Evolutionary conservation across 2,888 invertebrate species (phyloP).

Genomic region (Drosophila kuntzei): DNA sequence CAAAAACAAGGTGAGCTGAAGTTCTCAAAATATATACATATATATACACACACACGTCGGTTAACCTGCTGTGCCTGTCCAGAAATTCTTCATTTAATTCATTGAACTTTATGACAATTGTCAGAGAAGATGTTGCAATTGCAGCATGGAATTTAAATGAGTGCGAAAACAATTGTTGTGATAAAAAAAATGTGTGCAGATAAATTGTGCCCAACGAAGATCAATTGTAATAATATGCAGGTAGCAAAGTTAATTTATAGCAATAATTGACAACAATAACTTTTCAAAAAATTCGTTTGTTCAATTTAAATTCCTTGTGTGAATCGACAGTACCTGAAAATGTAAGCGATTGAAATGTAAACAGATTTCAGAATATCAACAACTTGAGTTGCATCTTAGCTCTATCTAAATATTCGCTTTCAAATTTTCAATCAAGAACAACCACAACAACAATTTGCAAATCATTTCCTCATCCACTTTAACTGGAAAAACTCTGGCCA

Average conservation of each 20-base stretch:
- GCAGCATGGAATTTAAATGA: constrained; percentile 68
- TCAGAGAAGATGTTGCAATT: constrained; percentile 13
- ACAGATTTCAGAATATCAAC: not conserved
- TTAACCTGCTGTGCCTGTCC: not conserved
- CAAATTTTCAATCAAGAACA: constrained; percentile 16
- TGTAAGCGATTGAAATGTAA: not conserved
- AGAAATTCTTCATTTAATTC: constrained; percentile 25
- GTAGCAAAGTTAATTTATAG: constrained; percentile 8
- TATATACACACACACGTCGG: not conserved
- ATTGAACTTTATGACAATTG: constrained; percentile 28
- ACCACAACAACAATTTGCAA: constrained; percentile 11
- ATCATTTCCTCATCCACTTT: constrained; percentile 44
- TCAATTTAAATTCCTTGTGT: constrained; percentile 16
- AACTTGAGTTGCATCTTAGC: not conserved
- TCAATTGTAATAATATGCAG: constrained; percentile 33
- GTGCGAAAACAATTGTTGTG: constrained; percentile 50
- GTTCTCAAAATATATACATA: constrained; percentile 6
- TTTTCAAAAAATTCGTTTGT: constrained; percentile 2
- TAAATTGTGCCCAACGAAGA: constrained; percentile 37
- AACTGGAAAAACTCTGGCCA: constrained; percentile 29
- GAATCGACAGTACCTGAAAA: not conserved
- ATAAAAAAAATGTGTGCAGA: constrained; percentile 46
- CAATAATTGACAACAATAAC: constrained; percentile 23
- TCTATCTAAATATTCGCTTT: constrained; percentile 2
- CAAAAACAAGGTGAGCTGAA: constrained; percentile 64